A percentile compares a stretch with the other conserved stretches of the same genome.
Evolutionary conservation across 1,140 invertebrate species (phyloP).

Genomic region (Aphelenchoides fujianensis): DNA sequence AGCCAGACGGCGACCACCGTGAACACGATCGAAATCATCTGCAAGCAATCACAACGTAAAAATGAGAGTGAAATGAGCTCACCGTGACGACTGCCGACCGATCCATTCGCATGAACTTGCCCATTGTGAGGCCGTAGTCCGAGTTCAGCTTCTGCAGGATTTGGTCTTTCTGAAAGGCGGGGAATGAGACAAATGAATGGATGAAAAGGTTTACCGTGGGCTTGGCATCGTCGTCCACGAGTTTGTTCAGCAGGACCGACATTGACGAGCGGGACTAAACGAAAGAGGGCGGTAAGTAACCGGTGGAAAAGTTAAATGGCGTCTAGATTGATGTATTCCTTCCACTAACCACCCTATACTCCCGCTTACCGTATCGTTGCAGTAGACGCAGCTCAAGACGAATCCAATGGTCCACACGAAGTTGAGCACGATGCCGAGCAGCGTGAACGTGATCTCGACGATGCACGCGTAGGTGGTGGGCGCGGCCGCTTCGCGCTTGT

Average conservation of each 20-base stretch:
- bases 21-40: background rate
- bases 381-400: background rate
- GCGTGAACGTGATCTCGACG: background rate
- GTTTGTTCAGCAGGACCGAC: background rate
- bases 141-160: background rate
- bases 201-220: background rate
- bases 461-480: background rate
- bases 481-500: background rate
- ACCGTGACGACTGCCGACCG: background rate
- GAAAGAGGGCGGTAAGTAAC: too few relatives aligned
- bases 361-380: background rate
- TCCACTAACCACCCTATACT: background rate
- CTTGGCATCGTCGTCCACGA: background rate
- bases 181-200: background rate
- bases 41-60: background rate
- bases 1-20: background rate
- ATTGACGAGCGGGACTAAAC: background rate
- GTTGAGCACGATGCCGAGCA: background rate
- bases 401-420: conserved; percentile 2
- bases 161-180: background rate
- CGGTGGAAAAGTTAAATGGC: too few relatives aligned
- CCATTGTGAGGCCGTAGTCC: background rate
- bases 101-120: background rate
- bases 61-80: background rate
- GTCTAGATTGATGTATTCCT: background rate